Evolutionary conservation across 1,140 invertebrate genomes (phyloP).

Genomic region (Lepidostoma basale): DNA sequence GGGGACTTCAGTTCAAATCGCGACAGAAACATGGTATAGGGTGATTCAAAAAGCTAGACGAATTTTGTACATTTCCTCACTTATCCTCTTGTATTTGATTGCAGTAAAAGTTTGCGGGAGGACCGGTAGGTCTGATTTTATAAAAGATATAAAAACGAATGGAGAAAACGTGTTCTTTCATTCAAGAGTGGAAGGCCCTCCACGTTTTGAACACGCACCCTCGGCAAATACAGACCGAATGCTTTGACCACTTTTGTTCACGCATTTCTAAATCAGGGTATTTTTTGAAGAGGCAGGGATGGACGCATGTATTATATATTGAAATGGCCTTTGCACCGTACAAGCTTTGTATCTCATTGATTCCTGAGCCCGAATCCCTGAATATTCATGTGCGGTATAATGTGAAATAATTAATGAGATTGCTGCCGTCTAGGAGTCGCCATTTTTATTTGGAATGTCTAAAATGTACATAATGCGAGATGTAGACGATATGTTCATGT

Average conservation of each 20-base stretch:
- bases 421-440: too few species aligned
- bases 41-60: constrained; percentile 19
- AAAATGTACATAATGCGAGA: too few species aligned
- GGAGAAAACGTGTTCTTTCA: constrained; percentile 46
- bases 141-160: constrained; percentile 42
- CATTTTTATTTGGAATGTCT: too few species aligned
- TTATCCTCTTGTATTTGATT: constrained; percentile 43
- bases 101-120: constrained; percentile 21
- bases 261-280: constrained; percentile 23
- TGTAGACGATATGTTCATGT: too few species aligned
- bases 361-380: too few species aligned
- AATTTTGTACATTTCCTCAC: constrained; percentile 23
- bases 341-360: too few species aligned
- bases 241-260: constrained; percentile 23
- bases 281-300: constrained; percentile 2
- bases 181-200: constrained; percentile 41
- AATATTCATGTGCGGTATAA: too few species aligned
- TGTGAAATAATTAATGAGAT: too few species aligned
- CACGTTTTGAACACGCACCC: constrained; percentile 36
- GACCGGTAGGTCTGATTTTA: background rate
- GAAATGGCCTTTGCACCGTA: too few species aligned
- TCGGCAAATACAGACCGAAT: background rate
- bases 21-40: too few species aligned
- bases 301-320: background rate
- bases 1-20: too few species aligned